Percentiles rank a stretch among this genome's conserved stretches.
Evolutionary conservation across 2,888 invertebrate genomes (phyloP).

Genomic region (Trichopoda pennipes): DNA sequence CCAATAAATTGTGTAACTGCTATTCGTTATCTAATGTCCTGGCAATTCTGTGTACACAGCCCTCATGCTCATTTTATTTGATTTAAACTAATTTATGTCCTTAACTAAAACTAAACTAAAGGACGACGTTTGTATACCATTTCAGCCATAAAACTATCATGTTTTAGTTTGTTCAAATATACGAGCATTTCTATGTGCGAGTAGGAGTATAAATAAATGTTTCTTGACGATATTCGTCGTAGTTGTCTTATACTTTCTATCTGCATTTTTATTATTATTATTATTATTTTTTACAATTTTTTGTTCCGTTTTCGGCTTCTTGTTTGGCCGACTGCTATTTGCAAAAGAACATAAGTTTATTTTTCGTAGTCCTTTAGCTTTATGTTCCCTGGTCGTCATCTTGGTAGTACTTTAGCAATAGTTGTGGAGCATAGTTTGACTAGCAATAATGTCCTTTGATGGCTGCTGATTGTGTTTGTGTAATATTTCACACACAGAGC

Average conservation of each 20-base stretch:
- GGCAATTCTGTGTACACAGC: slow-evolving; percentile 69
- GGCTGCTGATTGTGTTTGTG: slow-evolving; percentile 69
- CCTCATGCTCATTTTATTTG: slow-evolving; percentile 72
- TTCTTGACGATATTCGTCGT: slow-evolving; percentile 53
- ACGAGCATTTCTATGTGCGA: neutral
- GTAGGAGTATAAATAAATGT: slow-evolving; percentile 48
- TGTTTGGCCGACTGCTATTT: slow-evolving; percentile 35
- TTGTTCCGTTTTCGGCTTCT: slow-evolving; percentile 31
- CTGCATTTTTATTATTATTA: slow-evolving; percentile 50
- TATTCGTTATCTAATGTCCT: slow-evolving; percentile 72
- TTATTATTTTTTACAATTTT: slow-evolving; percentile 53
- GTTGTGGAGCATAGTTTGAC: slow-evolving; percentile 60
- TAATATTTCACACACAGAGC: slow-evolving; percentile 68
- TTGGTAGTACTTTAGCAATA: slow-evolving; percentile 34
- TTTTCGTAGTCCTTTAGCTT: slow-evolving; percentile 55
- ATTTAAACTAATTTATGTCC: slow-evolving; percentile 72
- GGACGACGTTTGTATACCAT: slow-evolving; percentile 43
- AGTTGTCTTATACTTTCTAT: slow-evolving; percentile 42
- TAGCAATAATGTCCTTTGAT: slow-evolving; percentile 71
- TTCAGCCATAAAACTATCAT: slow-evolving; percentile 67
- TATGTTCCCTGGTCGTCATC: slow-evolving; percentile 28
- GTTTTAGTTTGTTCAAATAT: slow-evolving; percentile 49
- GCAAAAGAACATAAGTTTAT: slow-evolving; percentile 60
- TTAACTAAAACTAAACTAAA: slow-evolving; percentile 57
- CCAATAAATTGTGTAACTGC: slow-evolving; percentile 71